These are phyloP conservation scores for Eumaeus atala DNA, from an alignment of 1,140 invertebrate species.

Conservation along the genomic window DNA sequence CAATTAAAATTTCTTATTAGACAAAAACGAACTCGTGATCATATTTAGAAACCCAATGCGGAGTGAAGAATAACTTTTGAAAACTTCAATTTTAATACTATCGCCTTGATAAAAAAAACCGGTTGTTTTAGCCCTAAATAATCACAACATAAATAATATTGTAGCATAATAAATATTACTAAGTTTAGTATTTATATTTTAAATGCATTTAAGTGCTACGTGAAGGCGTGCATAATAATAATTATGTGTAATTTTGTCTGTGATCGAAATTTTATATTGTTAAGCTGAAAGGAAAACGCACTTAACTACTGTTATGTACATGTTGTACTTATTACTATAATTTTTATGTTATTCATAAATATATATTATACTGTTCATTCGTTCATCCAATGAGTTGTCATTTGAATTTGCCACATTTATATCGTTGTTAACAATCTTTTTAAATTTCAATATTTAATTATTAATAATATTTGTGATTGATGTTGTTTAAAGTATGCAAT, in stretches of 20 bases:
- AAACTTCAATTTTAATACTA: constrained; percentile 43
- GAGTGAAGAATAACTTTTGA: too few relatives aligned
- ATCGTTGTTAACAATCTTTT: not conserved
- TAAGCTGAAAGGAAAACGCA: constrained; percentile 64
- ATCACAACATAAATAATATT: constrained; percentile 53
- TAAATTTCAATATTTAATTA: not conserved
- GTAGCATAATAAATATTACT: constrained; percentile 51
- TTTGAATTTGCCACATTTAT: not conserved
- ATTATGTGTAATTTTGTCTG: constrained; percentile 69
- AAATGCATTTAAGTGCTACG: constrained; percentile 54
- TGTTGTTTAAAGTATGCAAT: too few relatives aligned
- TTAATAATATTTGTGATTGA: too few relatives aligned
- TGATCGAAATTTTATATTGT: constrained; percentile 72
- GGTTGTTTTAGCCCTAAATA: constrained; percentile 61
- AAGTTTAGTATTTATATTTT: constrained; percentile 69
- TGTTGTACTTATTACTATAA: constrained; percentile 13
- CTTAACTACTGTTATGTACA: constrained; percentile 26
- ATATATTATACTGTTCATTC: too few relatives aligned
- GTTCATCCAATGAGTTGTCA: not conserved
- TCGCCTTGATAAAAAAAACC: constrained; percentile 60
- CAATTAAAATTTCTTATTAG: too few relatives aligned
- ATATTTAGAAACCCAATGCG: too few relatives aligned
- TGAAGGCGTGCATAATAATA: constrained; percentile 56
- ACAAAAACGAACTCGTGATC: too few relatives aligned
- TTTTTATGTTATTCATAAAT: constrained; percentile 9